Evolutionary conservation across 2,888 invertebrate species (phyloP).

Genomic region (Prosapia bicincta): DNA sequence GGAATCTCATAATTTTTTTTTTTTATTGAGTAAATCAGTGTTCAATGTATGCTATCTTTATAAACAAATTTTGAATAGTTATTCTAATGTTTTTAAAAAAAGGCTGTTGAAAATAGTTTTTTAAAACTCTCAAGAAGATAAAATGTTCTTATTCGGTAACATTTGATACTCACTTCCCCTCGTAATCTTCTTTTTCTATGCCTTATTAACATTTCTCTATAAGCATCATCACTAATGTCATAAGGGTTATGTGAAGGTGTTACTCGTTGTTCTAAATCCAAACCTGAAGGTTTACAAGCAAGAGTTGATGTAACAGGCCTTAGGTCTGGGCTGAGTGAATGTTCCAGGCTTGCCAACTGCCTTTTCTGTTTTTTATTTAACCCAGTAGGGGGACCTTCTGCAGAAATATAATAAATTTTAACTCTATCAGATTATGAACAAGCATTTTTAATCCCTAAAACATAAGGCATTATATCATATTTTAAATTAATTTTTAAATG

Average conservation of each 20-base stretch:
- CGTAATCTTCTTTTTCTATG: slow-evolving; percentile 69
- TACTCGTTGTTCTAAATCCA: slow-evolving; percentile 47
- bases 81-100: too few relatives aligned
- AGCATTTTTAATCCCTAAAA: too few relatives aligned
- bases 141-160: not conserved
- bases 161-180: slow-evolving; percentile 55
- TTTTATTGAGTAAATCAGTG: too few relatives aligned
- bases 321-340: slow-evolving; percentile 43
- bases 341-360: slow-evolving; percentile 45
- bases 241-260: slow-evolving; percentile 44
- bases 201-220: slow-evolving; percentile 63
- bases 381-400: slow-evolving; percentile 58
- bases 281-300: slow-evolving; percentile 44
- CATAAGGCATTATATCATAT: too few relatives aligned
- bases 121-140: too few relatives aligned
- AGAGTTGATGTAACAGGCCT: slow-evolving; percentile 49
- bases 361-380: slow-evolving; percentile 52
- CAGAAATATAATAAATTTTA: slow-evolving; percentile 13
- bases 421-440: too few relatives aligned
- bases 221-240: slow-evolving; percentile 60
- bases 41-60: too few relatives aligned
- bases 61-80: too few relatives aligned
- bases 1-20: too few relatives aligned
- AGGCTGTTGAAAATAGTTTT: too few relatives aligned
- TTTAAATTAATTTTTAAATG: too few relatives aligned